Percentiles rank a stretch among this genome's conserved stretches.
phyloP scores from a whole-genome alignment of 30 jellyfish, hydroid and myxozoan genomes.

The Aurelia aurita complex sp. Pacific region DNA sequence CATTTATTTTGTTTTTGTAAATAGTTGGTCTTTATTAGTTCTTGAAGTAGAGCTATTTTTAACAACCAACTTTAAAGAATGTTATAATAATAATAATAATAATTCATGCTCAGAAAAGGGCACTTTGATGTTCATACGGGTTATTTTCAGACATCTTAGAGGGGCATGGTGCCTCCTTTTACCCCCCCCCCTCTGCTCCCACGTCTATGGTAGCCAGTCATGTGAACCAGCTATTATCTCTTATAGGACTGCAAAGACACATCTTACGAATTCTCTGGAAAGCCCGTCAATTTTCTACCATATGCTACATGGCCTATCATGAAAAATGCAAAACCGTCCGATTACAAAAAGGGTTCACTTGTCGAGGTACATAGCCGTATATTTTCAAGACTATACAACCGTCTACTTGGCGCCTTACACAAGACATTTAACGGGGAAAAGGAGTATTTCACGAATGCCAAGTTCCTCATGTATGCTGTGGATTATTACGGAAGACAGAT shows the following conservation, averaged over 20 bases:
- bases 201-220: no score
- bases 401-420: constrained; percentile 52
- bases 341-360: constrained; percentile 20
- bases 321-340: constrained; percentile 25
- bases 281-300: constrained; percentile 3
- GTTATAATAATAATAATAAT: no score
- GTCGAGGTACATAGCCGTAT: not conserved
- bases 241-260: constrained; percentile 47
- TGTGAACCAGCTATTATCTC: not conserved
- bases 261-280: constrained; percentile 40
- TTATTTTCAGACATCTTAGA: no score
- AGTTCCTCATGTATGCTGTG: constrained; percentile 52
- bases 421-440: constrained; percentile 52
- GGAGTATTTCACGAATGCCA: constrained; percentile 34
- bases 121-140: no score
- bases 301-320: constrained; percentile 56
- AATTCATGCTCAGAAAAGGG: no score
- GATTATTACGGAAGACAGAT: constrained; percentile 54
- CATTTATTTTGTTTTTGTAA: no score
- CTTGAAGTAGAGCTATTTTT: no score
- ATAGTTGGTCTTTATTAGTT: no score
- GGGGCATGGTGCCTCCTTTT: no score
- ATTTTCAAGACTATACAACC: constrained; percentile 40
- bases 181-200: no score
- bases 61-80: no score